Percentiles rank a stretch among this genome's conserved stretches.
Evolutionary conservation across 35 echinoderm and acorn worm species (phyloP).

Genomic region (Anneissia japonica): DNA sequence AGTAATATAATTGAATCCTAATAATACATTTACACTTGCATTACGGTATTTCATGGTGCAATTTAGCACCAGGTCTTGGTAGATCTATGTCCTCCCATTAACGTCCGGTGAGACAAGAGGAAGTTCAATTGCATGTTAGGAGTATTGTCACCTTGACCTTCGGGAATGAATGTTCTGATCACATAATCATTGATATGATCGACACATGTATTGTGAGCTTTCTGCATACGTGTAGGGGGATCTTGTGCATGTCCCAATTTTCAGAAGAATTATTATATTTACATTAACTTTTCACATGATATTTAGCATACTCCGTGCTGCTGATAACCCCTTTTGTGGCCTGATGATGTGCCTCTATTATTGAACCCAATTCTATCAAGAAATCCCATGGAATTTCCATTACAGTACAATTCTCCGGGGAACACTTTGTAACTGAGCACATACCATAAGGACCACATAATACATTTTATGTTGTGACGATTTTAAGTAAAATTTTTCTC

Average conservation of each 20-base stretch:
- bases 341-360: neutral
- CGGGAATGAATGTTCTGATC: neutral
- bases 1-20: too few relatives aligned
- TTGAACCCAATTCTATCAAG: too few relatives aligned
- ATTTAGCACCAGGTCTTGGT: too few relatives aligned
- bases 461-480: neutral
- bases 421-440: neutral
- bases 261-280: too few relatives aligned
- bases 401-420: neutral
- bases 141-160: too few relatives aligned
- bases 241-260: neutral
- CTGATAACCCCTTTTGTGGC: neutral
- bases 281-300: neutral
- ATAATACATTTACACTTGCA: too few relatives aligned
- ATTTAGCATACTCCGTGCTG: neutral
- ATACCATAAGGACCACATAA: neutral
- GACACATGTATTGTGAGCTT: neutral
- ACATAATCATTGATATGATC: neutral
- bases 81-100: too few relatives aligned
- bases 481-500: neutral
- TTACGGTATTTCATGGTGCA: too few relatives aligned
- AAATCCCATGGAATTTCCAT: too few relatives aligned
- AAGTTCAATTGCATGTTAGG: neutral
- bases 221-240: neutral
- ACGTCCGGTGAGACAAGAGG: neutral